These are phyloP conservation scores for Cossypha heuglini DNA, from an alignment of 2,797 vertebrate genomes.

Conservation along the genomic window DNA sequence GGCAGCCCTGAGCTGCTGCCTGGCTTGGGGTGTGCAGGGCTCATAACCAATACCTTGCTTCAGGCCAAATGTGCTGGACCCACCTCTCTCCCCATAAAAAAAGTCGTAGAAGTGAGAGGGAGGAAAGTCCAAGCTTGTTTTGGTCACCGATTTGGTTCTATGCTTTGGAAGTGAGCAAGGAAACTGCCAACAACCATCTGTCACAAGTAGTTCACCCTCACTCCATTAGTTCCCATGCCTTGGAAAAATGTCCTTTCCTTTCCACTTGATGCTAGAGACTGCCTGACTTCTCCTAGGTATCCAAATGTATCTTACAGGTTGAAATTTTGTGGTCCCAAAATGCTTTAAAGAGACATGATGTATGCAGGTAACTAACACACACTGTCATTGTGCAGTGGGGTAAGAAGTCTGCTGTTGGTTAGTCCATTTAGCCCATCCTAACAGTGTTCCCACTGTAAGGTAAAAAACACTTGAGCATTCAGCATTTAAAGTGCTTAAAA, in stretches of 20 bases:
- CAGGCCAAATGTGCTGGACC: background rate
- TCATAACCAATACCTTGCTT: background rate
- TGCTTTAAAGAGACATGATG: background rate
- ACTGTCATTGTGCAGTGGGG: background rate
- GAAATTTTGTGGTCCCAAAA: background rate
- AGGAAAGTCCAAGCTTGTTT: background rate
- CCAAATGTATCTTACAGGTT: background rate
- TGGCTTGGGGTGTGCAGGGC: fast-evolving
- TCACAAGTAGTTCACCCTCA: background rate
- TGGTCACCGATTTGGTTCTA: background rate
- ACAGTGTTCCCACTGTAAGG: background rate
- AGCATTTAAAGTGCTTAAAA: background rate
- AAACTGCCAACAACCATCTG: background rate
- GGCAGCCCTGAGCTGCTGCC: background rate
- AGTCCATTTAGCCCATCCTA: background rate
- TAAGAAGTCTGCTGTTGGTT: background rate
- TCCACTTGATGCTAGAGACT: background rate
- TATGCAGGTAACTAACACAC: background rate
- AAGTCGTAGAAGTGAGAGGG: background rate
- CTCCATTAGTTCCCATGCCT: background rate
- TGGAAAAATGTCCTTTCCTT: background rate
- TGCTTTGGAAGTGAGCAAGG: background rate
- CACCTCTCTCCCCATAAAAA: background rate
- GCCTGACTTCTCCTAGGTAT: background rate
- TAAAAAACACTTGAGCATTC: background rate